Conservation (phyloP, 2,113 vertebrate genomes). For the Thermophis baileyi region DNA sequence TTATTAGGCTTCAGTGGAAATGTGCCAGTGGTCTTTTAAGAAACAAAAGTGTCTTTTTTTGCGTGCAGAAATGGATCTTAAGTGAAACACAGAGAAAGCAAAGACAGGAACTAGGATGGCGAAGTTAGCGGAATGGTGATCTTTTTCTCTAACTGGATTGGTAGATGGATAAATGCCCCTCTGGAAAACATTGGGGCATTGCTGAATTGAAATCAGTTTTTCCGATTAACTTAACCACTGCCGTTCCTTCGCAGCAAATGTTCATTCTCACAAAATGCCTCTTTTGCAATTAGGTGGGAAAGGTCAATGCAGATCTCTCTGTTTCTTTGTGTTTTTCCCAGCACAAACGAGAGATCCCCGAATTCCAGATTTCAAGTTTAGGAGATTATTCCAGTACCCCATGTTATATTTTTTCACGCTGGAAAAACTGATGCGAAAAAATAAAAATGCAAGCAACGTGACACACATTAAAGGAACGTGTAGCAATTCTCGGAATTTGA, state of each 20-base stretch:
- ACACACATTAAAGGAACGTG: background rate
- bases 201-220: background rate
- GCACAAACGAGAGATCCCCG: background rate
- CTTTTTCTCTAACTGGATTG: background rate
- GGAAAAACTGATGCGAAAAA: background rate
- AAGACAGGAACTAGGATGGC: background rate
- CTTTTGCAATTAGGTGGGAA: background rate
- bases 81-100: background rate
- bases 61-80: background rate
- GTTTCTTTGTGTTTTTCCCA: background rate
- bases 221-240: background rate
- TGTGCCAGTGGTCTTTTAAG: conserved; percentile 57
- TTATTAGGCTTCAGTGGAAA: conserved; percentile 46
- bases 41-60: conserved; percentile 28
- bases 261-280: background rate
- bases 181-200: background rate
- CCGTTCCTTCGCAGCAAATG: background rate
- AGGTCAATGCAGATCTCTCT: background rate
- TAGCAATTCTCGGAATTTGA: background rate
- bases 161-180: background rate
- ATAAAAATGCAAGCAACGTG: background rate
- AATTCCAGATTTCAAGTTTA: background rate
- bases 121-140: background rate
- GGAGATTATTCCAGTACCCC: background rate
- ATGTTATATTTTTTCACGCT: background rate